Base-by-base conservation (phyloP, 1,140 invertebrate genomes). In the Drosophila miranda region DNA sequence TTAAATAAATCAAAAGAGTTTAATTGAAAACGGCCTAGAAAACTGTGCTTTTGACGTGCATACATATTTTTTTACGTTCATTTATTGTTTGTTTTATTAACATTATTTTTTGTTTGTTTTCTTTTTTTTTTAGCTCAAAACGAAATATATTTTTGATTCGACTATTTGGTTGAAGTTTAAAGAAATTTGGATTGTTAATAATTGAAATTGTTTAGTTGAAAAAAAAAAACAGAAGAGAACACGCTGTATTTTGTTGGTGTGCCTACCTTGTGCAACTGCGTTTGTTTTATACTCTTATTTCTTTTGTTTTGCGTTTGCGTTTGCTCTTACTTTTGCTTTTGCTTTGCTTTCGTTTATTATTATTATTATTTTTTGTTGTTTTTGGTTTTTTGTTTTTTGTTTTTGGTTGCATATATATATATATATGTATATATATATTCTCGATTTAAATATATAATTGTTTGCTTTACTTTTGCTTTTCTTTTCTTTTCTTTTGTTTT, bases 241-340 rank as follows among this genome's bases (percentile, higher is more conserved):
- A 81, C 78, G 67, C 82, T 86, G 81, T 86, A 87, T 87, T 84
- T 78, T 87, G 82, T 87, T 81, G 77, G 82, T 89, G 84, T 89
- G 83, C 88, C 88, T 90, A 90, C 88, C 88, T 90, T 90, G 88
- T 90, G 88, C 88, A 90, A 90, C 88, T 89, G 88, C 88, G 84
- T 88, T 87, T 86, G 80, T 81, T 86, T 77, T 86, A 75, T 81
- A 86, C 82, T 86, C 70, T 78, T 80, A 86, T 86, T 75, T 63
- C 63, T 86, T 86, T 78, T 58, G 46, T 70, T 83, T 71, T 34
- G 9, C 56, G 43, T 54, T 55, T 30, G 28, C 43, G 34, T 38
- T 56, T 51, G 63, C 21, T 2, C 11, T 56, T 51, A 56, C 21
- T n/a, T 14, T 45, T 21, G 11, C 45, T 50, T 70, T 86, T 80